A percentile compares a stretch with the other conserved stretches of the same genome.
phyloP scores from a whole-genome alignment of 2,888 invertebrate genomes.

The Drosophila mettleri region DNA sequence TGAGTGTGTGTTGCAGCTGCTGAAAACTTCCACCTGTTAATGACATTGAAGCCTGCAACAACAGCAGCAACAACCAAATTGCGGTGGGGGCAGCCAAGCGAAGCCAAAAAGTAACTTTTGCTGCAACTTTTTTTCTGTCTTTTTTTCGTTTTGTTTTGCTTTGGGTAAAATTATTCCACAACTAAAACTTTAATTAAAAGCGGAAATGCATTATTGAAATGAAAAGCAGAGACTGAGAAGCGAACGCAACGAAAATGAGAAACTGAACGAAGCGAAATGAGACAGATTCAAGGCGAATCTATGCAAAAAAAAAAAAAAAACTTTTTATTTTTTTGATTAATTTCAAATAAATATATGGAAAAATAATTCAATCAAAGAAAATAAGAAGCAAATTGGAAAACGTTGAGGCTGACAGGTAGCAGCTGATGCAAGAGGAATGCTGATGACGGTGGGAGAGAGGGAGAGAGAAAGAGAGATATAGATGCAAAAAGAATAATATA shows the following conservation, averaged over 20 bases:
- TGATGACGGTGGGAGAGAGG: background rate
- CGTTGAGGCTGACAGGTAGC: background rate
- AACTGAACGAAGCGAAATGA: background rate
- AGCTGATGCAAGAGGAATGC: background rate
- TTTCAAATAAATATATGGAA: slow-evolving; percentile 4
- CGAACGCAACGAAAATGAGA: slow-evolving; percentile 12
- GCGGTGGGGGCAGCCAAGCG: slow-evolving; percentile 21
- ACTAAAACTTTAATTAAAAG: slow-evolving; percentile 76
- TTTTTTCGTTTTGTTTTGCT: slow-evolving; percentile 5
- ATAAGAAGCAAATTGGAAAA: slow-evolving; percentile 5
- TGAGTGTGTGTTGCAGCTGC: slow-evolving; percentile 20
- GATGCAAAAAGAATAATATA: background rate
- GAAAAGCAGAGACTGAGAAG: slow-evolving; percentile 42
- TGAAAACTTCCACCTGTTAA: slow-evolving; percentile 74
- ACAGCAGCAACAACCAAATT: slow-evolving; percentile 3
- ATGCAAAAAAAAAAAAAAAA: background rate
- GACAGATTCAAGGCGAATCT: background rate
- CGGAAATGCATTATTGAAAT: slow-evolving; percentile 72
- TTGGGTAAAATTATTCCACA: slow-evolving; percentile 58
- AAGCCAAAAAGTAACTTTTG: slow-evolving; percentile 50
- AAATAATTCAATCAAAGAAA: background rate
- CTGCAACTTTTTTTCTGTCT: slow-evolving; percentile 31
- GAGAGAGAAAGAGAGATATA: background rate
- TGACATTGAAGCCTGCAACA: slow-evolving; percentile 55
- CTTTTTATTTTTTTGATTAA: background rate